A percentile compares a stretch with the other conserved stretches of the same genome.
These are phyloP conservation scores for Caenorhabditis briggsae DNA, from an alignment of 1,140 invertebrate species.

Conservation along the genomic window DNA sequence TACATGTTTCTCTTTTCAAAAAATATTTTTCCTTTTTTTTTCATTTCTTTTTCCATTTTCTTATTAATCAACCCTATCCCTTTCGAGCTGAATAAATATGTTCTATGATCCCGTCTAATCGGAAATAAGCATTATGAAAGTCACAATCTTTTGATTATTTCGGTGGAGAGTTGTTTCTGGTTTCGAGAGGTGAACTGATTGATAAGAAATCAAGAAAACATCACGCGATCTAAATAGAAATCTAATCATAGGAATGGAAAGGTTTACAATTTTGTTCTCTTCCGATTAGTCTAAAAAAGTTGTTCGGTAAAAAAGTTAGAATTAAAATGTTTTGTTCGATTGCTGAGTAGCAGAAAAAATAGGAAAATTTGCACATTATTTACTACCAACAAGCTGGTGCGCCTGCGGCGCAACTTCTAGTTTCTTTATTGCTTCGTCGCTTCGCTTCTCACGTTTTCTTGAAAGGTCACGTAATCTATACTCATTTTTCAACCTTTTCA, in stretches of 20 bases:
- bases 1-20: not conserved
- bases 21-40: not conserved
- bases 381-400: no score
- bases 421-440: no score
- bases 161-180: not conserved
- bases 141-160: conserved; percentile 10
- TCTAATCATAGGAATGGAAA: not conserved
- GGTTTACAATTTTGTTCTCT: no score
- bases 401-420: no score
- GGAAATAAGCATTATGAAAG: not conserved
- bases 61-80: not conserved
- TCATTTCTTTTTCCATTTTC: not conserved
- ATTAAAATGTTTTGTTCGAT: no score
- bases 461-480: no score
- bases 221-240: not conserved
- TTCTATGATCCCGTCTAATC: not conserved
- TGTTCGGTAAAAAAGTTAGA: no score
- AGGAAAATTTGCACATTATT: no score
- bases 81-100: not conserved
- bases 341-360: no score
- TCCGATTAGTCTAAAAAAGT: no score
- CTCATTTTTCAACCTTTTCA: no score
- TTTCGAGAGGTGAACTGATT: not conserved
- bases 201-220: conserved; percentile 40
- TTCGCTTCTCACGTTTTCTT: no score